Evolutionary conservation across 2,888 invertebrate species (phyloP).

Genomic region (Synergus laeviventris): DNA sequence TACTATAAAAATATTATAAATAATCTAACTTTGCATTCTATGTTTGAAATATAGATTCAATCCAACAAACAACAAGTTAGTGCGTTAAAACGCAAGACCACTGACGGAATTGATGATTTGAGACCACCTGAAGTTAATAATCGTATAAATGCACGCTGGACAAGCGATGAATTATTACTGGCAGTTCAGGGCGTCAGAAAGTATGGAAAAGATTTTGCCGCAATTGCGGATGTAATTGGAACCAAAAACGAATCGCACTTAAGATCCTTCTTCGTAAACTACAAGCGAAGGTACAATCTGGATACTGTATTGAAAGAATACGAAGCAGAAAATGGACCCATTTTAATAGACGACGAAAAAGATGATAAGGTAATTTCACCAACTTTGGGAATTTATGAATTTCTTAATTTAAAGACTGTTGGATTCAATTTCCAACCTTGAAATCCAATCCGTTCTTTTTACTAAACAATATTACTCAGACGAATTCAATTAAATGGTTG

Average conservation of each 20-base stretch:
- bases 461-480: too few species aligned
- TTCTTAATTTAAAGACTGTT: too few species aligned
- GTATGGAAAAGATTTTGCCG: slow-evolving; percentile 92
- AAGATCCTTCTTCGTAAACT: slow-evolving; percentile 93
- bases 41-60: slow-evolving; percentile 85
- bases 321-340: slow-evolving; percentile 85
- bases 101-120: slow-evolving; percentile 81
- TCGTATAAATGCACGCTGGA: slow-evolving; percentile 93
- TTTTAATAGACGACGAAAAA: slow-evolving; percentile 75
- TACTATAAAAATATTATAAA: background rate
- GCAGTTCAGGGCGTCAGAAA: slow-evolving; percentile 93
- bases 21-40: slow-evolving; percentile 15
- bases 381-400: too few species aligned
- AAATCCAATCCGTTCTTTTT: too few species aligned
- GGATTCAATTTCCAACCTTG: too few species aligned
- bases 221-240: slow-evolving; percentile 95
- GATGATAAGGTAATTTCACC: slow-evolving; percentile 72
- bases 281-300: slow-evolving; percentile 91
- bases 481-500: too few species aligned
- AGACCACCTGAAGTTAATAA: slow-evolving; percentile 81
- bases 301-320: slow-evolving; percentile 91
- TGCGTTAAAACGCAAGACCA: slow-evolving; percentile 87
- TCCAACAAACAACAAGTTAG: slow-evolving; percentile 95
- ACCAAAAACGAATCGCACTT: slow-evolving; percentile 97
- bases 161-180: slow-evolving; percentile 92